phyloP scores from a whole-genome alignment of 2,888 invertebrate genomes.

The Lepetodrilus schrolli region DNA sequence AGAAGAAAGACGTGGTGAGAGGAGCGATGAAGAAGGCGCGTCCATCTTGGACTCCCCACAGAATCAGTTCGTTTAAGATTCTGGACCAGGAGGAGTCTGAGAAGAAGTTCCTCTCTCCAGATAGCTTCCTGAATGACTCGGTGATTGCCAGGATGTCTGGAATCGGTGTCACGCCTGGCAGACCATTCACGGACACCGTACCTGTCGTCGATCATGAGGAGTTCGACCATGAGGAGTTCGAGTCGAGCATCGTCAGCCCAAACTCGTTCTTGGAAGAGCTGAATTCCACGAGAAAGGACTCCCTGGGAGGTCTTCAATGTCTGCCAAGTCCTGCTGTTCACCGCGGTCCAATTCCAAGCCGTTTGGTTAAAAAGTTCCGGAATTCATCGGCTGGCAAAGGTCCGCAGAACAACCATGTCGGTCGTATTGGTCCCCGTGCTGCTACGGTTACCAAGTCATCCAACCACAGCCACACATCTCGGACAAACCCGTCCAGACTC shows the following conservation, averaged over 20 bases:
- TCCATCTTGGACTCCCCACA: neutral
- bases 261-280: constrained; percentile 59
- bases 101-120: constrained; percentile 35
- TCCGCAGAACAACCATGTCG: no score
- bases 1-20: neutral
- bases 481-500: neutral
- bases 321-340: no score
- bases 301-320: neutral
- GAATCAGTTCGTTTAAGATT: neutral
- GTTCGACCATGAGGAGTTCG: constrained; percentile 31
- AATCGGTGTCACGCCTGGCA: neutral
- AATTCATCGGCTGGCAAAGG: no score
- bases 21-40: neutral
- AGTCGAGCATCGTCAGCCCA: constrained; percentile 46
- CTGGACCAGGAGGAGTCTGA: neutral
- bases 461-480: neutral
- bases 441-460: neutral
- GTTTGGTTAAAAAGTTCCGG: no score
- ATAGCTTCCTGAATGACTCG: constrained; percentile 43
- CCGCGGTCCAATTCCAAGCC: constrained; percentile 39
- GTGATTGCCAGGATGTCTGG: neutral
- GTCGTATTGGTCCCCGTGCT: no score
- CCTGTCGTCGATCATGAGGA: constrained; percentile 30
- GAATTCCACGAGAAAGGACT: constrained; percentile 35
- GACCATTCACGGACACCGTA: constrained; percentile 15